phyloP scores from a whole-genome alignment of 1,140 invertebrate genomes.

The Bombus sibiricus region DNA sequence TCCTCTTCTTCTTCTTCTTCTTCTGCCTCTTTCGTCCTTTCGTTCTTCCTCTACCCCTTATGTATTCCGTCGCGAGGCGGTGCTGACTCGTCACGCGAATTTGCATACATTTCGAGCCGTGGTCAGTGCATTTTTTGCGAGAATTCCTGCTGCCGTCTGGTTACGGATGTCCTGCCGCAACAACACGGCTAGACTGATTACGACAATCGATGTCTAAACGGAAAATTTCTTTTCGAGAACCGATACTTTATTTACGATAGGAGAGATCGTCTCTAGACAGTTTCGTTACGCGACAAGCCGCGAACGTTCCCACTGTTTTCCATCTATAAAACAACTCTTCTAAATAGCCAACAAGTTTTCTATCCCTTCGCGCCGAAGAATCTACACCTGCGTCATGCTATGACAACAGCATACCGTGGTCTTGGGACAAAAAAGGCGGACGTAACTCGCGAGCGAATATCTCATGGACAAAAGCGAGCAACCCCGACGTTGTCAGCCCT shows the following conservation, averaged over 20 bases:
- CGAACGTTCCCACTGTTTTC: not conserved
- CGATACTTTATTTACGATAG: not conserved
- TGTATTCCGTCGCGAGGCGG: constrained; percentile 61
- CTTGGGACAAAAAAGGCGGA: not conserved
- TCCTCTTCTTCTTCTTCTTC: not conserved
- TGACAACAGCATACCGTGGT: not conserved
- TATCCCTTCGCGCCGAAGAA: not conserved
- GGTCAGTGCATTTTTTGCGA: constrained; percentile 43
- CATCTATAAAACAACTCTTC: no score
- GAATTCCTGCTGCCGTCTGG: constrained; percentile 6
- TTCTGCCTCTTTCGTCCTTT: not conserved
- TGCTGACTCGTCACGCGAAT: constrained; percentile 67
- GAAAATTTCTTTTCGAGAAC: no score
- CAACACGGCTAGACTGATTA: constrained; percentile 9
- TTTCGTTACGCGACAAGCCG: not conserved
- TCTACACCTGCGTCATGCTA: constrained; percentile 42
- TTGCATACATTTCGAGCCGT: constrained; percentile 63
- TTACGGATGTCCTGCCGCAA: constrained; percentile 1
- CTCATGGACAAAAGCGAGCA: constrained; percentile 42
- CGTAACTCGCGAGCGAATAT: constrained; percentile 17
- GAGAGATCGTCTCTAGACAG: no score
- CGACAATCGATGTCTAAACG: constrained; percentile 4
- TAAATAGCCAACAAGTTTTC: not conserved
- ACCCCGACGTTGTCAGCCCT: not conserved
- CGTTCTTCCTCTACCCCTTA: constrained; percentile 18